Percentiles rank a stretch among this genome's conserved stretches.
Evolutionary conservation across 2,888 invertebrate species (phyloP).

Genomic region (Eueremaeus valkanovi): DNA sequence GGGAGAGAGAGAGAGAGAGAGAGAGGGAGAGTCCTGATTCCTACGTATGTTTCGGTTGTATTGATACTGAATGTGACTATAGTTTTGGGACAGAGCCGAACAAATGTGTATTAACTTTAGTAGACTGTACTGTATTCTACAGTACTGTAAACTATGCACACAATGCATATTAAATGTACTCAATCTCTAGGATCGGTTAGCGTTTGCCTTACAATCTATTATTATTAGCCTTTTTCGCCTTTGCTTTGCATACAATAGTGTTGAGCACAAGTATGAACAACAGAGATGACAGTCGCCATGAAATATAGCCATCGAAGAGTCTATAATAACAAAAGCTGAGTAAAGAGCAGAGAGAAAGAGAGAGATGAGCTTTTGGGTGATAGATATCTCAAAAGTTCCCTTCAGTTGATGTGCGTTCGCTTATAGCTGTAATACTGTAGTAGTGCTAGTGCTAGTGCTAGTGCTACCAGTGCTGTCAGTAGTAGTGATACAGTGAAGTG

Average conservation of each 20-base stretch:
- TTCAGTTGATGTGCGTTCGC: slow-evolving; percentile 9
- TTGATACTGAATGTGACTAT: neutral
- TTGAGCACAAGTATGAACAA: slow-evolving; percentile 24
- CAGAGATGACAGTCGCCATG: slow-evolving; percentile 32
- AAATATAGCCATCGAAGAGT: slow-evolving; percentile 32
- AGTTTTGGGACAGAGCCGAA: neutral
- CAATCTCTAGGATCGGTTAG: neutral
- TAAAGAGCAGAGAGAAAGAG: slow-evolving; percentile 2
- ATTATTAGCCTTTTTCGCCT: slow-evolving; percentile 30
- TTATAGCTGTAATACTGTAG: too few species aligned
- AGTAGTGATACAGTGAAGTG: slow-evolving; percentile 34
- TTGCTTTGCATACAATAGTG: slow-evolving; percentile 5
- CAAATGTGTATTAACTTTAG: slow-evolving; percentile 26
- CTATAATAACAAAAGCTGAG: slow-evolving; percentile 28
- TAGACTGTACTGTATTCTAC: neutral
- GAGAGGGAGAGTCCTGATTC: too few species aligned
- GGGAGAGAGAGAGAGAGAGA: too few species aligned
- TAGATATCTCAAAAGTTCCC: slow-evolving; percentile 35
- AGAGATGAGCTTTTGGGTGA: slow-evolving; percentile 35
- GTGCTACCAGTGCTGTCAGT: slow-evolving; percentile 16
- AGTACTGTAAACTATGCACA: neutral
- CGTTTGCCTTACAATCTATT: slow-evolving; percentile 22
- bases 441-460: too few species aligned
- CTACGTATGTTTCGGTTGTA: neutral
- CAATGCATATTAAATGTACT: slow-evolving; percentile 13